Percentiles rank a stretch among this genome's conserved stretches.
Conservation (phyloP, 2,888 invertebrate genomes). For the Dynastes hyllus region DNA sequence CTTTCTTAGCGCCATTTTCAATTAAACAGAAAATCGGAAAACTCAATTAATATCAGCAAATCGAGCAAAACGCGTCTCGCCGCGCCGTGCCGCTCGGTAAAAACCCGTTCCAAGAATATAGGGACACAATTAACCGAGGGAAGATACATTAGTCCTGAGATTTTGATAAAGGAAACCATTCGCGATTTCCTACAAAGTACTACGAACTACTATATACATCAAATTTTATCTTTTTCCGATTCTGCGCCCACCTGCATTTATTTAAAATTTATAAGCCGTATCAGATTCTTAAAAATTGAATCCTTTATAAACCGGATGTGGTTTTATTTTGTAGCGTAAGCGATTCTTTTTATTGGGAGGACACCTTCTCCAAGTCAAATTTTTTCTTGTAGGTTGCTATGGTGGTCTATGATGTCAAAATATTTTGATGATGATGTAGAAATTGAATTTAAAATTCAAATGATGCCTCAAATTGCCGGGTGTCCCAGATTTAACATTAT, state of each 20-base stretch:
- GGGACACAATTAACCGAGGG: constrained; percentile 50
- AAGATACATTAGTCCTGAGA: constrained; percentile 50
- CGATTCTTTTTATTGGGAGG: too few relatives aligned
- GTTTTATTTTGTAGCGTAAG: neutral
- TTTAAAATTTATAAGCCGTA: constrained; percentile 34
- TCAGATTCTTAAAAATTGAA: constrained; percentile 19
- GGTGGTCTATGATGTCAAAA: too few relatives aligned
- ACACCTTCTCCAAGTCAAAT: too few relatives aligned
- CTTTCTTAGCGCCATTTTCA: constrained; percentile 36
- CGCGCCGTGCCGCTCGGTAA: neutral
- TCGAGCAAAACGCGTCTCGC: constrained; percentile 20
- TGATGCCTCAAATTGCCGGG: too few relatives aligned
- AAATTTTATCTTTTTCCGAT: constrained; percentile 44
- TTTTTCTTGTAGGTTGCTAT: too few relatives aligned
- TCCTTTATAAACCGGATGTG: neutral
- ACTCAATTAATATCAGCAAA: constrained; percentile 42
- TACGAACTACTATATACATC: constrained; percentile 41
- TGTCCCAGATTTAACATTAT: too few relatives aligned
- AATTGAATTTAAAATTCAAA: too few relatives aligned
- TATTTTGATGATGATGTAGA: too few relatives aligned
- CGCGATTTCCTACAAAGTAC: constrained; percentile 22
- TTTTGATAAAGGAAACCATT: constrained; percentile 50
- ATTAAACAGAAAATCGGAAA: constrained; percentile 45
- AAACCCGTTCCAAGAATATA: constrained; percentile 42
- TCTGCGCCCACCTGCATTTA: constrained; percentile 9